Evolutionary conservation across 2,113 vertebrate species (phyloP).

Genomic region (Onychostruthus taczanowskii): DNA sequence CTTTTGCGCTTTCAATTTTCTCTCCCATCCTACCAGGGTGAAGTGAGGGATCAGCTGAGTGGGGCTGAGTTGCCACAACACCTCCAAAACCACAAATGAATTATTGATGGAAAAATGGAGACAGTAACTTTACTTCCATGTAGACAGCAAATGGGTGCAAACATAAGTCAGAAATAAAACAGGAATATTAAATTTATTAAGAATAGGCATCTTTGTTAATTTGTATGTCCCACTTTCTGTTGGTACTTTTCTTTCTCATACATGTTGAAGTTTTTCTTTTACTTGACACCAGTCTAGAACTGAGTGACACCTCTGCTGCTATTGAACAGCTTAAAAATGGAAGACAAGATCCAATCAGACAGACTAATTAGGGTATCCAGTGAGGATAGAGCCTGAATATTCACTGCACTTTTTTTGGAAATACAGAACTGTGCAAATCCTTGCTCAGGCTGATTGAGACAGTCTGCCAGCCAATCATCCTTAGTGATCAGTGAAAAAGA

Average conservation of each 20-base stretch:
- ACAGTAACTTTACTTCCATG: neutral
- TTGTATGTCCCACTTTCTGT: neutral
- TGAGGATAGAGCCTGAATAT: constrained; percentile 15
- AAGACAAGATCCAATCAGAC: constrained; percentile 34
- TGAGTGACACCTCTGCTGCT: neutral
- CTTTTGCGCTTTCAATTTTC: neutral
- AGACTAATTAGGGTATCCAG: constrained; percentile 13
- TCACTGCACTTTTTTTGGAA: constrained; percentile 12
- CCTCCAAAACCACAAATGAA: neutral
- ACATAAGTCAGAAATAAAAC: neutral
- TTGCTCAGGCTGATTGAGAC: constrained; percentile 31
- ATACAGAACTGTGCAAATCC: neutral
- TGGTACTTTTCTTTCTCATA: neutral
- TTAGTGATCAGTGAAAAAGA: neutral
- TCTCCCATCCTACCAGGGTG: neutral
- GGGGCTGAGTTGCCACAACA: neutral
- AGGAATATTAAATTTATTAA: neutral
- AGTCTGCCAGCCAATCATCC: neutral
- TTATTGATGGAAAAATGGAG: neutral
- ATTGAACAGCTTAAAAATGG: neutral
- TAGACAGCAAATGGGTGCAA: neutral
- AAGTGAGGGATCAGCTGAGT: neutral
- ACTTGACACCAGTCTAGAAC: neutral
- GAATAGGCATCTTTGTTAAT: neutral
- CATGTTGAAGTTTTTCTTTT: neutral